These are phyloP conservation scores for Parnassius mnemosyne DNA, from an alignment of 2,888 invertebrate species.

Conservation along the genomic window DNA sequence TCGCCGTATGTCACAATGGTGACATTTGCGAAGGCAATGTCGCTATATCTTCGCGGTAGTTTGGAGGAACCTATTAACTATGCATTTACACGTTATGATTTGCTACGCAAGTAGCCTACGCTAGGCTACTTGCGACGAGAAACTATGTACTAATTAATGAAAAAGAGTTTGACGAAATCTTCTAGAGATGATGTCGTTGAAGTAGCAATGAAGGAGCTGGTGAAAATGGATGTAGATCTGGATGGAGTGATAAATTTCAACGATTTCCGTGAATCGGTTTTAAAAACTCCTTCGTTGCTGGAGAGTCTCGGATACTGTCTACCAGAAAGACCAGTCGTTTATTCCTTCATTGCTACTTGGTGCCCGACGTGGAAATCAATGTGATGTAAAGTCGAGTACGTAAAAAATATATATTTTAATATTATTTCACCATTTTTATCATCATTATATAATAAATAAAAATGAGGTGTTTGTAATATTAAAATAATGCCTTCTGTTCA, in stretches of 20 bases:
- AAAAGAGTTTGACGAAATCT: too few relatives aligned
- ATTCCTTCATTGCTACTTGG: slow-evolving; percentile 67
- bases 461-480: too few relatives aligned
- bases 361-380: slow-evolving; percentile 67
- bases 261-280: slow-evolving; percentile 83
- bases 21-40: slow-evolving; percentile 85
- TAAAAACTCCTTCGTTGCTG: slow-evolving; percentile 82
- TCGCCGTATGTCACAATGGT: slow-evolving; percentile 76
- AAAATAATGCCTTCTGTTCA: too few relatives aligned
- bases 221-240: slow-evolving; percentile 87
- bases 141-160: too few relatives aligned
- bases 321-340: slow-evolving; percentile 80
- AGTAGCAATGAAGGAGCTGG: too few relatives aligned
- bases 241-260: slow-evolving; percentile 86
- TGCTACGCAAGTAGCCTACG: too few relatives aligned
- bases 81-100: slow-evolving; percentile 82
- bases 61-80: slow-evolving; percentile 85
- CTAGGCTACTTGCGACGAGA: too few relatives aligned
- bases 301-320: slow-evolving; percentile 88
- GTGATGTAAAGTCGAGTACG: slow-evolving; percentile 35
- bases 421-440: too few relatives aligned
- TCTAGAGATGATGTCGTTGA: too few relatives aligned
- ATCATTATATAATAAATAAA: too few relatives aligned
- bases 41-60: slow-evolving; percentile 84
- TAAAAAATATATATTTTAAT: too few relatives aligned